Conservation (phyloP, 2,797 vertebrate genomes). For the Apogon hyalosoma region DNA sequence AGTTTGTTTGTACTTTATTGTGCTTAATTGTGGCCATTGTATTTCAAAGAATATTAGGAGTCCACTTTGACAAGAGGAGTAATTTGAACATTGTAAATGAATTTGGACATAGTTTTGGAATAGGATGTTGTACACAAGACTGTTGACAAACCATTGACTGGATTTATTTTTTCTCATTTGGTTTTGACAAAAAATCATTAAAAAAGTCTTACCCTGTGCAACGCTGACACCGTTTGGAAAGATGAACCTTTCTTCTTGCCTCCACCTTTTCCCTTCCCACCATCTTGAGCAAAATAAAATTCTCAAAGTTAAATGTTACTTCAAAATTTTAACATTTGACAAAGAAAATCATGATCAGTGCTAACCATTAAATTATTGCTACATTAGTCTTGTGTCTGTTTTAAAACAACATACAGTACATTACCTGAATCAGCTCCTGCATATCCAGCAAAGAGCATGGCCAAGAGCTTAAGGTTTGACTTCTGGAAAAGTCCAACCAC, state of each 20-base stretch:
- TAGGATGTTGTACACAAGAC: not conserved
- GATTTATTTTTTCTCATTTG: not conserved
- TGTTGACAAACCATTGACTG: not conserved
- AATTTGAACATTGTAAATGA: no score
- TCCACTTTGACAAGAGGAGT: no score
- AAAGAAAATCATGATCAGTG: no score
- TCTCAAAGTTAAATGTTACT: not conserved
- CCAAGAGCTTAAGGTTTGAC: slow-evolving; percentile 84
- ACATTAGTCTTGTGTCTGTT: not conserved
- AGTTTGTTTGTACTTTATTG: not conserved
- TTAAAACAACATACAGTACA: not conserved
- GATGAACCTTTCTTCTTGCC: slow-evolving; percentile 90
- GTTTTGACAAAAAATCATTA: not conserved
- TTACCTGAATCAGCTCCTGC: slow-evolving; percentile 82
- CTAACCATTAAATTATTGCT: not conserved
- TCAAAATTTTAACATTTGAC: no score
- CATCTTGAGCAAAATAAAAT: slow-evolving; percentile 16
- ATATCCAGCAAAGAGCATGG: slow-evolving; percentile 70
- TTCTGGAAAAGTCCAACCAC: slow-evolving; percentile 89
- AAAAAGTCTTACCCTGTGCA: slow-evolving; percentile 86
- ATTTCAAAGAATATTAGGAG: no score
- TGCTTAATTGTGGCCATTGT: not conserved
- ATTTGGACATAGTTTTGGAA: not conserved
- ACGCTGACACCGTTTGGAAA: slow-evolving; percentile 90
- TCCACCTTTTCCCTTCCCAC: slow-evolving; percentile 73